Evolutionary conservation across 2,113 vertebrate genomes (phyloP).

Genomic region (Apodemus sylvaticus): DNA sequence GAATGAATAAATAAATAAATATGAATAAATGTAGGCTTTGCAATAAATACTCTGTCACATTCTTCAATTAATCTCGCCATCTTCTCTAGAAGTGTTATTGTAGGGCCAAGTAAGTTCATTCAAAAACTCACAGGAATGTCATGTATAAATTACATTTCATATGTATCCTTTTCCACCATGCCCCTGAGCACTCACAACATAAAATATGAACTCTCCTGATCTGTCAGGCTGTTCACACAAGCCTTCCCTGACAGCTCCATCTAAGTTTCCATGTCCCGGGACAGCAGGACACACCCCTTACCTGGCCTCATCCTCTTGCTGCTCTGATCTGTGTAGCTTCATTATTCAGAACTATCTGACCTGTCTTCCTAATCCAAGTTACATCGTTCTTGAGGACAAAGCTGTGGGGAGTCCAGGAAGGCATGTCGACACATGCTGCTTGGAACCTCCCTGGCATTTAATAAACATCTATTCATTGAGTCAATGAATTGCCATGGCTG

Average conservation of each 20-base stretch:
- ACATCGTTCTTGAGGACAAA: background rate
- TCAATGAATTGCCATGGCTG: background rate
- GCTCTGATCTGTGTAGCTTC: background rate
- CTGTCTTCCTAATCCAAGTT: background rate
- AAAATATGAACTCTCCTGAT: background rate
- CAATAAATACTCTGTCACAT: background rate
- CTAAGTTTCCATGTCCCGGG: background rate
- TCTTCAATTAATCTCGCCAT: constrained; percentile 4
- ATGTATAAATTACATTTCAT: constrained; percentile 42
- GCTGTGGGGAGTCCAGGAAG: accelerated
- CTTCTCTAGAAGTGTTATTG: background rate
- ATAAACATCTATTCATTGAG: background rate
- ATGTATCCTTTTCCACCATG: constrained; percentile 43
- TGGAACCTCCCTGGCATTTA: background rate
- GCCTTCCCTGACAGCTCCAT: background rate
- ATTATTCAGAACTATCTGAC: no score
- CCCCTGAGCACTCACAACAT: background rate
- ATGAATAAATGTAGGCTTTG: background rate
- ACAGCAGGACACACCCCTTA: no score
- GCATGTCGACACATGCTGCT: background rate
- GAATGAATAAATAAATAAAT: no score
- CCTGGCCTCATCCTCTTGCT: background rate
- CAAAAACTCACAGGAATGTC: background rate
- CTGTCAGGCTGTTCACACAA: background rate
- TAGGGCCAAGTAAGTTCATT: constrained; percentile 14